Conservation (phyloP, 2,113 vertebrate species). For the Ameiurus melas region DNA sequence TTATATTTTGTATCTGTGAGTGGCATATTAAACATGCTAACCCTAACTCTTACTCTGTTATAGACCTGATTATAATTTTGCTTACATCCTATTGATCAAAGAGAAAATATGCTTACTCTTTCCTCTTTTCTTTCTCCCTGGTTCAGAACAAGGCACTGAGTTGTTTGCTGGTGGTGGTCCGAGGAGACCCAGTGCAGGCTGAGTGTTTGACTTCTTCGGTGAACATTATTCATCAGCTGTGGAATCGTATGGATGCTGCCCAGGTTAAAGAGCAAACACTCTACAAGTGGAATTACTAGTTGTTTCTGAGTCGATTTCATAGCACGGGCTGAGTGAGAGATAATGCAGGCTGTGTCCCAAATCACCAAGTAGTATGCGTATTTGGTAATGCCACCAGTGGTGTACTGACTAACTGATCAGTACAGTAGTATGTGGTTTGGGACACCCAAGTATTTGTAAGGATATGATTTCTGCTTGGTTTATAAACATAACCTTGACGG, state of each 20-base stretch:
- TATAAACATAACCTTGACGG: not conserved
- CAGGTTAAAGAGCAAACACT: conserved; percentile 74
- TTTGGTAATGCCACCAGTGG: not conserved
- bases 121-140: not conserved
- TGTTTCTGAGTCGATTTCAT: too few relatives aligned
- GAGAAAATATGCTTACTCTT: not conserved
- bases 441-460: not conserved
- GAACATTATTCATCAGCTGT: conserved; percentile 75
- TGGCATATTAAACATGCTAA: not conserved
- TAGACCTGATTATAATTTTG: not conserved
- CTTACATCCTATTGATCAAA: not conserved
- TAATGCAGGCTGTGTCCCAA: not conserved
- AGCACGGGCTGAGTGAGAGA: not conserved
- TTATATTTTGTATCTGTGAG: too few relatives aligned
- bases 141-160: conserved; percentile 78
- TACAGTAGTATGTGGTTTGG: not conserved
- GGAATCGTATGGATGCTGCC: conserved; percentile 73
- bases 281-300: not conserved
- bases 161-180: conserved; percentile 72
- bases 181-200: conserved; percentile 65
- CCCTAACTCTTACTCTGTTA: not conserved
- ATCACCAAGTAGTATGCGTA: not conserved
- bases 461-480: not conserved
- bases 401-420: not conserved
- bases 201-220: conserved; percentile 60